Conservation (phyloP, 2,888 invertebrate species). For the Onchidella celtica region DNA sequence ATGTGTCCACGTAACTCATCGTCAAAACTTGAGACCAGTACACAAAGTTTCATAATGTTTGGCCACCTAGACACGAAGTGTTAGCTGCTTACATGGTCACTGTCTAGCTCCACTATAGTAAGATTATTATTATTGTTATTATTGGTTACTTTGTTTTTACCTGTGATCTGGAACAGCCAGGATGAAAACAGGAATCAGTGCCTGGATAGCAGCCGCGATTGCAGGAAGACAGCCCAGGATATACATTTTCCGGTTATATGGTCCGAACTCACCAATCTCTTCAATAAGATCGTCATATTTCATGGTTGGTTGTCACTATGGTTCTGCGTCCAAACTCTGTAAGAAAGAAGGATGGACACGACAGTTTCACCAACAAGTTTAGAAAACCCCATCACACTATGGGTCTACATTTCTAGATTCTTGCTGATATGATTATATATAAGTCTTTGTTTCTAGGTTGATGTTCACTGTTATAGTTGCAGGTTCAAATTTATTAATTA, state of each 20-base stretch:
- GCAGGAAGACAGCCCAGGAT: constrained; percentile 44
- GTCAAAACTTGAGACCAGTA: too few species aligned
- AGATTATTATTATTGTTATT: too few species aligned
- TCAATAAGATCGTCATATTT: constrained; percentile 46
- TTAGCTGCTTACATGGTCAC: too few species aligned
- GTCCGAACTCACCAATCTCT: constrained; percentile 46
- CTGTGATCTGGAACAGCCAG: constrained; percentile 48
- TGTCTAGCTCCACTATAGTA: too few species aligned
- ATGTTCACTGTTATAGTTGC: background rate
- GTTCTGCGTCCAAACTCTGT: too few species aligned
- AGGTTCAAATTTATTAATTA: background rate
- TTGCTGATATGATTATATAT: background rate
- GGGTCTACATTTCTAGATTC: background rate
- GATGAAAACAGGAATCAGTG: constrained; percentile 44
- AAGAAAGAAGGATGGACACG: too few species aligned
- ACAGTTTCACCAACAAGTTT: too few species aligned
- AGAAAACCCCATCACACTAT: too few species aligned
- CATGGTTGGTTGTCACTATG: constrained; percentile 32
- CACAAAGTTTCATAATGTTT: too few species aligned
- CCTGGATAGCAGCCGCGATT: constrained; percentile 37
- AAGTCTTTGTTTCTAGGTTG: background rate
- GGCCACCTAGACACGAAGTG: too few species aligned
- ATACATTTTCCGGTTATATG: constrained; percentile 44
- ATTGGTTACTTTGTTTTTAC: too few species aligned
- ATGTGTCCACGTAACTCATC: too few species aligned